phyloP scores from a whole-genome alignment of 2,888 invertebrate species.

The Psococerastis gibbosa region DNA sequence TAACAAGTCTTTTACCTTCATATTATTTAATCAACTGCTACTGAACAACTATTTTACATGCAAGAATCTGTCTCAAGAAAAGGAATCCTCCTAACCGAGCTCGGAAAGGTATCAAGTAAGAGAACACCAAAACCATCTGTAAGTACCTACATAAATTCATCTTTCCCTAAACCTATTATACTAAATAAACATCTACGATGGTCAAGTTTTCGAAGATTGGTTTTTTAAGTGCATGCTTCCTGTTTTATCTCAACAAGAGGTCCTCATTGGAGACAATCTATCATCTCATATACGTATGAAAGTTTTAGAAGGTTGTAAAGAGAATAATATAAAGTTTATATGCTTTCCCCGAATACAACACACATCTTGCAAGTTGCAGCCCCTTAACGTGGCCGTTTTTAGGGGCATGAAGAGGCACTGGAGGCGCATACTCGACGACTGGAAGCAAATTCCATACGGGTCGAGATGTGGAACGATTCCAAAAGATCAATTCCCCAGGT shows the following conservation, averaged over 20 bases:
- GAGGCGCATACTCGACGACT: conserved; percentile 17
- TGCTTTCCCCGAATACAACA: conserved; percentile 22
- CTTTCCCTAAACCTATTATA: too few species aligned
- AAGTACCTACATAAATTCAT: too few species aligned
- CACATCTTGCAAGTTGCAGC: conserved; percentile 23
- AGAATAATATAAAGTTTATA: conserved; percentile 23
- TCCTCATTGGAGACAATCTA: conserved; percentile 25
- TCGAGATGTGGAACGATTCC: conserved; percentile 1
- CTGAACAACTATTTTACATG: too few species aligned
- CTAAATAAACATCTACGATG: too few species aligned
- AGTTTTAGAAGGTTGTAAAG: conserved; percentile 21
- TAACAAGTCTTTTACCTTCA: too few species aligned
- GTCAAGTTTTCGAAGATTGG: background rate
- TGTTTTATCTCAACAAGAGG: conserved; percentile 19
- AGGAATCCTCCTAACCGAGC: too few species aligned
- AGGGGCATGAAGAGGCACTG: conserved; percentile 20
- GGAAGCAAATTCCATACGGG: conserved; percentile 11
- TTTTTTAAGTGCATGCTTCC: conserved; percentile 11
- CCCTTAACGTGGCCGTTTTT: conserved; percentile 23
- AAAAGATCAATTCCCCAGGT: conserved; percentile 6
- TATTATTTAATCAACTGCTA: too few species aligned
- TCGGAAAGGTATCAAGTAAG: too few species aligned
- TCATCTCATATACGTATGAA: conserved; percentile 20
- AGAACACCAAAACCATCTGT: too few species aligned
- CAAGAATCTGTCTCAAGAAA: too few species aligned